Conservation (phyloP, 2,888 invertebrate genomes). For the Bugulina stolonifera region DNA sequence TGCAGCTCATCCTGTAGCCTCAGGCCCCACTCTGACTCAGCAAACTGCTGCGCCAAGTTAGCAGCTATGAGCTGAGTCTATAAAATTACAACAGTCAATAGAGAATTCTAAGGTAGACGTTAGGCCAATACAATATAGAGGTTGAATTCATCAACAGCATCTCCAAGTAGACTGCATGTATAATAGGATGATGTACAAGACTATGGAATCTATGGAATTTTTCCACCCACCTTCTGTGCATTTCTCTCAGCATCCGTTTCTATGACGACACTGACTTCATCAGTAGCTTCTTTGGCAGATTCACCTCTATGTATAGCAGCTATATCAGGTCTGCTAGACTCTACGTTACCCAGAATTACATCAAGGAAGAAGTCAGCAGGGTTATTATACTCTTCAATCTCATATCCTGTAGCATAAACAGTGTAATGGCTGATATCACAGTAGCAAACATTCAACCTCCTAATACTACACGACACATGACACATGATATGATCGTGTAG, state of each 20-base stretch:
- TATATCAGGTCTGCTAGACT: background rate
- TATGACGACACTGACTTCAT: background rate
- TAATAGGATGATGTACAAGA: too few species aligned
- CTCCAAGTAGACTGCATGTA: too few species aligned
- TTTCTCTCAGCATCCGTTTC: background rate
- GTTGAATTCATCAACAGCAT: too few species aligned
- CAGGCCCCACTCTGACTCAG: background rate
- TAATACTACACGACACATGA: too few species aligned
- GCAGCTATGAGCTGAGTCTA: background rate
- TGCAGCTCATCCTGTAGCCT: slow-evolving; percentile 7
- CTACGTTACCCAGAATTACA: slow-evolving; percentile 27
- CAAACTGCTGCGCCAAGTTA: background rate
- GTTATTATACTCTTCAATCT: slow-evolving; percentile 50
- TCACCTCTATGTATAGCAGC: background rate
- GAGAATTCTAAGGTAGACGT: too few species aligned
- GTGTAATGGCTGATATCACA: background rate
- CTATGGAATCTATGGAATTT: too few species aligned
- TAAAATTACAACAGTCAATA: too few species aligned
- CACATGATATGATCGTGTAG: too few species aligned
- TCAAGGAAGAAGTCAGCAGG: slow-evolving; percentile 34
- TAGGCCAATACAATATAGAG: too few species aligned
- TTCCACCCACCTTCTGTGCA: background rate
- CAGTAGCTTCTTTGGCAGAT: background rate
- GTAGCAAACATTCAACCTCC: background rate
- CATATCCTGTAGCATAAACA: slow-evolving; percentile 37